Conservation (phyloP, 1,140 invertebrate species). For the Glomeris maerens region DNA sequence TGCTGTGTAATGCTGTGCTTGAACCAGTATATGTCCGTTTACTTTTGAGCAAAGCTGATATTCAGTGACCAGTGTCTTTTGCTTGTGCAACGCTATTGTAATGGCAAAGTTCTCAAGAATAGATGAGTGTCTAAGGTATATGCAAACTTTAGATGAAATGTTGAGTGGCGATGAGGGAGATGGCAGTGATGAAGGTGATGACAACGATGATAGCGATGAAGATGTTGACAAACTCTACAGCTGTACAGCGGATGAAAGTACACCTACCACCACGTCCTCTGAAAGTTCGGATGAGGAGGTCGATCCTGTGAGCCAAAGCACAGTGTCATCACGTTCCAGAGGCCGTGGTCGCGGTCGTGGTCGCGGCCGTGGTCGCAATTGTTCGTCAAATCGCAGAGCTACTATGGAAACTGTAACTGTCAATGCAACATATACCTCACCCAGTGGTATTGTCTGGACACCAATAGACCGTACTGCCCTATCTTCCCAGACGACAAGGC, state of each 20-base stretch:
- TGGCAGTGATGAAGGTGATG: neutral
- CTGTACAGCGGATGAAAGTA: neutral
- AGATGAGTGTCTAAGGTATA: neutral
- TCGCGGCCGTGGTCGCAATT: too few relatives aligned
- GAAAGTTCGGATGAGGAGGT: too few relatives aligned
- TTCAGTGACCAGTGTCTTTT: too few relatives aligned
- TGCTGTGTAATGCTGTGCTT: too few relatives aligned
- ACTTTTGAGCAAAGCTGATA: too few relatives aligned
- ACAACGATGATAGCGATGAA: neutral
- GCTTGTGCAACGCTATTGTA: too few relatives aligned
- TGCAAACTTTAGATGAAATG: neutral
- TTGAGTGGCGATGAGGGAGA: neutral
- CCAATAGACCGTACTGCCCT: neutral
- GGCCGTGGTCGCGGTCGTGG: neutral
- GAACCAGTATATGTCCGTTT: too few relatives aligned
- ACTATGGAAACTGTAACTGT: neutral
- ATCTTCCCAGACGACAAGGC: neutral
- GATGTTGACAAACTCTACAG: neutral
- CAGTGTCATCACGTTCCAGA: neutral
- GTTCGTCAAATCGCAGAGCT: neutral
- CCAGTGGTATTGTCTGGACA: neutral
- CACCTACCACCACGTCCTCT: neutral
- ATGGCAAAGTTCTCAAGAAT: too few relatives aligned
- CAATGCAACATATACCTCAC: neutral
- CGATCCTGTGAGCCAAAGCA: too few relatives aligned